Evolutionary conservation across 2,888 invertebrate species (phyloP).

Genomic region (Melinaea menophilus): DNA sequence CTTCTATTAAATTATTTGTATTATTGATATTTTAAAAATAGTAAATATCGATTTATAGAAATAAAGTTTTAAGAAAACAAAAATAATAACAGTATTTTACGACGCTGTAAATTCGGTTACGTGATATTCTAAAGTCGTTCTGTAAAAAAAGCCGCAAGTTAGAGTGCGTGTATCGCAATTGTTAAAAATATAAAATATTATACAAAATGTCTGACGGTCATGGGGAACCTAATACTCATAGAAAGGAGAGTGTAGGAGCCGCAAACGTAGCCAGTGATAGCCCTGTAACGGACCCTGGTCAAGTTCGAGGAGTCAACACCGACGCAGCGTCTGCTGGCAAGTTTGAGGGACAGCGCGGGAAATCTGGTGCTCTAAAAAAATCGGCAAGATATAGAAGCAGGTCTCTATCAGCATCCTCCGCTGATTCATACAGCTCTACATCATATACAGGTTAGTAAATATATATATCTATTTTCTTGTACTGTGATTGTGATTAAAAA

Average conservation of each 20-base stretch:
- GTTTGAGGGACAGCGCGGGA: slow-evolving; percentile 67
- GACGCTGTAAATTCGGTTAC: slow-evolving; percentile 13
- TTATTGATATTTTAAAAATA: slow-evolving; percentile 51
- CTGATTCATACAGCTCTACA: slow-evolving; percentile 95
- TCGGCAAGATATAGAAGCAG: slow-evolving; percentile 92
- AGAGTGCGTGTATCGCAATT: slow-evolving; percentile 3
- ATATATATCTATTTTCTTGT: no score
- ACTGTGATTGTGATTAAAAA: no score
- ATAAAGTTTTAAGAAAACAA: slow-evolving; percentile 22
- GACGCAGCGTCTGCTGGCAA: slow-evolving; percentile 60
- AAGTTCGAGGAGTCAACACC: slow-evolving; percentile 64
- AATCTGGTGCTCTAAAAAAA: slow-evolving; percentile 89
- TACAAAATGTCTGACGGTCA: slow-evolving; percentile 63
- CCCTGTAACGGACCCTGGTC: slow-evolving; percentile 87
- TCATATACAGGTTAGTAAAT: slow-evolving; percentile 77
- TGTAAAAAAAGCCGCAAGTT: slow-evolving; percentile 9
- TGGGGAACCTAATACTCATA: slow-evolving; percentile 55
- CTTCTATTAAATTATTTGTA: slow-evolving; percentile 50
- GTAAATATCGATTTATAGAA: slow-evolving; percentile 9
- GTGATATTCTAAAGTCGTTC: slow-evolving; percentile 8
- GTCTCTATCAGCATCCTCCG: slow-evolving; percentile 95
- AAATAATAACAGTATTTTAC: slow-evolving; percentile 8
- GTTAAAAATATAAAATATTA: slow-evolving; percentile 14
- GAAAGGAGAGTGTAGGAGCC: slow-evolving; percentile 63
- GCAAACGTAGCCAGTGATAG: slow-evolving; percentile 81